phyloP scores from a whole-genome alignment of 2,888 invertebrate species.

The Lepeophtheirus nordmannii region DNA sequence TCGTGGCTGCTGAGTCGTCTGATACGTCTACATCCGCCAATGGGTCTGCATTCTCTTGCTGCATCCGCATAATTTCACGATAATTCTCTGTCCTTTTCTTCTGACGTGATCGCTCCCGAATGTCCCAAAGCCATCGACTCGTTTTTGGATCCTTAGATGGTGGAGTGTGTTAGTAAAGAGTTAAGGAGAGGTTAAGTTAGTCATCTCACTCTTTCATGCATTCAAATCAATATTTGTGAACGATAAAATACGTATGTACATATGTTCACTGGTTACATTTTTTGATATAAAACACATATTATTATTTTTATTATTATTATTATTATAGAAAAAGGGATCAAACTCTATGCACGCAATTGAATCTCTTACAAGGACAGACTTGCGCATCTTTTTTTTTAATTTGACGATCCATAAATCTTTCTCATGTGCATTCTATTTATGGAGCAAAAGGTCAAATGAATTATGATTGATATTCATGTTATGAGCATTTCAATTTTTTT shows the following conservation, averaged over 20 bases:
- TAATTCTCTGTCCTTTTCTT: conserved; percentile 42
- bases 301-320: too few species aligned
- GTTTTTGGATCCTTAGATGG: conserved; percentile 59
- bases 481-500: too few species aligned
- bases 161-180: not conserved
- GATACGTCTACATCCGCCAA: conserved; percentile 12
- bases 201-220: too few species aligned
- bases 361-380: not conserved
- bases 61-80: conserved; percentile 26
- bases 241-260: too few species aligned
- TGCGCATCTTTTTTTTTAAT: not conserved
- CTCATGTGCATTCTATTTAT: not conserved
- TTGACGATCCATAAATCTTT: conserved; percentile 14
- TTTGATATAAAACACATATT: too few species aligned
- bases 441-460: not conserved
- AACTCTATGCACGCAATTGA: not conserved
- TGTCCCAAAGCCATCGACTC: conserved; percentile 77
- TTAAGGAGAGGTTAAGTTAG: not conserved
- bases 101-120: conserved; percentile 61
- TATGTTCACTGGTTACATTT: too few species aligned
- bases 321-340: not conserved
- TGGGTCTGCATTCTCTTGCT: conserved; percentile 21
- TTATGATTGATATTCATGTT: too few species aligned
- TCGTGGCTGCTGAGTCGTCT: conserved; percentile 13
- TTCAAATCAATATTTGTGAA: too few species aligned